Conservation (phyloP, 35 echinoderm and acorn worm genomes). For the Anneissia japonica region DNA sequence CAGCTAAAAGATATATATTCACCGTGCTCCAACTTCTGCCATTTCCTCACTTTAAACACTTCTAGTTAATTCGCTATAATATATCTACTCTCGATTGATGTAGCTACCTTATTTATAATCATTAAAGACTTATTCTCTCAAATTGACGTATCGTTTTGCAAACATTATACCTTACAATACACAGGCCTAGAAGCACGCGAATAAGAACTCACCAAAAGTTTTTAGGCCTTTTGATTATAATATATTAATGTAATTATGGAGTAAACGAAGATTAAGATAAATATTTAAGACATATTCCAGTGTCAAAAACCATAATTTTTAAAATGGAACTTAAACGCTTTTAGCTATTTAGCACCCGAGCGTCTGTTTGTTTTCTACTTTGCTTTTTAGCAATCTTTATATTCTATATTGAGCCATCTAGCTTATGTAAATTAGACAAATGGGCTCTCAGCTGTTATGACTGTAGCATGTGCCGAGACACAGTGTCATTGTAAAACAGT, state of each 20-base stretch:
- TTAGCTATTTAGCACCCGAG: not conserved
- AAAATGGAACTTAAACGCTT: not conserved
- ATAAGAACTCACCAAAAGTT: too few species aligned
- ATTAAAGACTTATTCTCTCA: not conserved
- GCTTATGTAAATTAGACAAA: not conserved
- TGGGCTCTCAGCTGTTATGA: not conserved
- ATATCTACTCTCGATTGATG: not conserved
- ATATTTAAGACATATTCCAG: not conserved
- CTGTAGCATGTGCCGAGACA: not conserved
- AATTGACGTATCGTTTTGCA: not conserved
- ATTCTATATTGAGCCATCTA: not conserved
- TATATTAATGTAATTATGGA: too few species aligned
- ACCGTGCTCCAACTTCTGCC: not conserved
- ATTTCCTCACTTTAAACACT: not conserved
- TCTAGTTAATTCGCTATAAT: not conserved
- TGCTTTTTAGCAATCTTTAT: not conserved
- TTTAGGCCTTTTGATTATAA: too few species aligned
- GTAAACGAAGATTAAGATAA: too few species aligned
- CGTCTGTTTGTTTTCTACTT: not conserved
- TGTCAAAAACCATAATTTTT: not conserved
- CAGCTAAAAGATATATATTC: not conserved
- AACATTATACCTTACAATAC: too few species aligned
- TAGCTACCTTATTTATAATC: not conserved
- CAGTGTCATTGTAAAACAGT: not conserved
- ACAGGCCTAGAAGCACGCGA: too few species aligned